Evolutionary conservation across 2,888 invertebrate genomes (phyloP), one percentile per base, ranked within the genome.

Genomic region (Habrosyne pyritoides): DNA sequence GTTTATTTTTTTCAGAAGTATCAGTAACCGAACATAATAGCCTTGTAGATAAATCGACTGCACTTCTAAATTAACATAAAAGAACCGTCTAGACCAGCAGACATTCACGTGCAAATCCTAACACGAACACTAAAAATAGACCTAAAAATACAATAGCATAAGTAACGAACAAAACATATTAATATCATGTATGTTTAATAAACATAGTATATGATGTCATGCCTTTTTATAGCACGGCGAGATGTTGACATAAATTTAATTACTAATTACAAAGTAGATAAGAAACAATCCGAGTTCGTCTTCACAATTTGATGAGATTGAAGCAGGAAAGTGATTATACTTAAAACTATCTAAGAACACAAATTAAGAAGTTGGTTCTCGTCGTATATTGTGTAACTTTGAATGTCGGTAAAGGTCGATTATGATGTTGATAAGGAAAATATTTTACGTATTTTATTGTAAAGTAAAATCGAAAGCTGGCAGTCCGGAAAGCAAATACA

Each of bases 171-270:
- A 18, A 42, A 42, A 21, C 50, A 18, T 18, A 21, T 50, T 22
- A 26, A n/a, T 14, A 26, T 50, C 6, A 3, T 30, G 60, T 55
- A 68, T 49, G 28, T 30, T n/a, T n/a, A n/a, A n/a, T n/a, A n/a
- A n/a, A n/a, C n/a, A n/a, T n/a, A n/a, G n/a, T n/a, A n/a, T 52
- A 57, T 75, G 77, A 79, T 71, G 69, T 75, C 77, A 77, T 64
- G 36, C 61, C 52, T 56, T 59, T 56, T 69, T 58, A 66, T 65
- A 63, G 30, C 56, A 54, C 53, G 10, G 8, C 26, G 28, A 28
- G 28, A 18, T 50, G 28, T 21, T 50, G 50, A 22, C 50, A 50
- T 30, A 21, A 28, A 50, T 28, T 50, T 30, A 21, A 28, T 28
- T 18, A 28, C 28, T 42, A 42, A 42, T 42, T 42, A 5, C 42